These are phyloP conservation scores for Lampris incognitus DNA, from an alignment of 2,113 vertebrate genomes.

Conservation along the genomic window DNA sequence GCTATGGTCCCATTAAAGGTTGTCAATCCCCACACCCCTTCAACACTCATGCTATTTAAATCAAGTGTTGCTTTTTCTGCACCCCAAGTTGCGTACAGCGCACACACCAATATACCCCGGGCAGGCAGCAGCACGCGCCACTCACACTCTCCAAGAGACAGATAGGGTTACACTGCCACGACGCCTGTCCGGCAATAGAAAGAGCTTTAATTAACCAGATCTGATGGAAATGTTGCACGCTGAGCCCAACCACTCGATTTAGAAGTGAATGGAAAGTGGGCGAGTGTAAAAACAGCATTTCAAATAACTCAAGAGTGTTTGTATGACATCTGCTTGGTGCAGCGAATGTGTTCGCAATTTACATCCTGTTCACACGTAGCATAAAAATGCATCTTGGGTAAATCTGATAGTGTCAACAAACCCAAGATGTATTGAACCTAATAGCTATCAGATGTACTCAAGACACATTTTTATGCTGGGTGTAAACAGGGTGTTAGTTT, in stretches of 20 bases:
- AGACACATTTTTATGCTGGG: too few species aligned
- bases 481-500: too few species aligned
- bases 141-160: slow-evolving; percentile 20
- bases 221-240: slow-evolving; percentile 47
- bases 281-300: too few species aligned
- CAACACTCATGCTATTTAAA: slow-evolving; percentile 67
- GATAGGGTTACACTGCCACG: slow-evolving; percentile 62
- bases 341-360: neutral
- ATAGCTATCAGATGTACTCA: too few species aligned
- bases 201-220: slow-evolving; percentile 71
- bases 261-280: slow-evolving; percentile 3
- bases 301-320: neutral
- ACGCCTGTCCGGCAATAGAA: slow-evolving; percentile 66
- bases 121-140: slow-evolving; percentile 31
- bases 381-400: too few species aligned
- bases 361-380: too few species aligned
- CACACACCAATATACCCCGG: slow-evolving; percentile 18
- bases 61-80: slow-evolving; percentile 36
- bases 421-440: too few species aligned
- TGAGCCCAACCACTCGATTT: slow-evolving; percentile 46
- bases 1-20: slow-evolving; percentile 15
- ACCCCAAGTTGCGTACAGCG: slow-evolving; percentile 14
- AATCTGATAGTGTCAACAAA: too few species aligned
- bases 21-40: slow-evolving; percentile 10
- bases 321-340: neutral